Evolutionary conservation across 2,888 invertebrate species (phyloP), one percentile per base, ranked within the genome.

Genomic region (Lasioglossum leucozonium): DNA sequence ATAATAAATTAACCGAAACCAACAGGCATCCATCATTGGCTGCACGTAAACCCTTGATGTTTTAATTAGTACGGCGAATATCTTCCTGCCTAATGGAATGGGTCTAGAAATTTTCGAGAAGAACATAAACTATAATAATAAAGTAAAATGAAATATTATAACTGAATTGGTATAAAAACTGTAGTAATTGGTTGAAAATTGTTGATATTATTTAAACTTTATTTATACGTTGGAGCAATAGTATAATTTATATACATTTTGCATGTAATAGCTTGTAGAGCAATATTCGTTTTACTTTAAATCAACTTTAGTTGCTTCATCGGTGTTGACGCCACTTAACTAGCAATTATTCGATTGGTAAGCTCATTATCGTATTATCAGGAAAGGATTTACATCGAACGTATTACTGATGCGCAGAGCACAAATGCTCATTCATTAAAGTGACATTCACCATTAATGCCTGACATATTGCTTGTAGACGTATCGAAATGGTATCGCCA

Each of bases 361-460:
- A 72, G 40, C 79, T 65, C 47, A 81, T 79, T 78, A 81, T 65
- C 47, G 62, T 58, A 51, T 72, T 81, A 62, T 47, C 81, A 65
- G 47, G n/a, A 65, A 72, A 81, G 47, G 72, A 78, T 78, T 78
- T 71, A 72, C 79, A 81, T 62, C 8, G 72, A 72, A 72, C 30
- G 72, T n/a, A 55, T 71, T 62, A n/a, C 37, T n/a, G 13, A 62
- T 26, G 34, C 16, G 16, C 6, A 16, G 8, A 30, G 55, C 26
- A 16, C 30, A 26, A 55, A 72, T 26, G 71, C 26, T 47, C 62
- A 67, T 37, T 77, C 37, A 67, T 79, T 75, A 77, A 72, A 55
- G 47, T 47, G 40, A 72, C 34, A 44, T 81, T 77, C 40, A 11
- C 42, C 62, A n/a, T 44, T 65, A 65, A 79, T 79, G 72, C 47